These are phyloP conservation scores for Trinectes maculatus DNA, from an alignment of 2,113 vertebrate genomes.

Conservation along the genomic window DNA sequence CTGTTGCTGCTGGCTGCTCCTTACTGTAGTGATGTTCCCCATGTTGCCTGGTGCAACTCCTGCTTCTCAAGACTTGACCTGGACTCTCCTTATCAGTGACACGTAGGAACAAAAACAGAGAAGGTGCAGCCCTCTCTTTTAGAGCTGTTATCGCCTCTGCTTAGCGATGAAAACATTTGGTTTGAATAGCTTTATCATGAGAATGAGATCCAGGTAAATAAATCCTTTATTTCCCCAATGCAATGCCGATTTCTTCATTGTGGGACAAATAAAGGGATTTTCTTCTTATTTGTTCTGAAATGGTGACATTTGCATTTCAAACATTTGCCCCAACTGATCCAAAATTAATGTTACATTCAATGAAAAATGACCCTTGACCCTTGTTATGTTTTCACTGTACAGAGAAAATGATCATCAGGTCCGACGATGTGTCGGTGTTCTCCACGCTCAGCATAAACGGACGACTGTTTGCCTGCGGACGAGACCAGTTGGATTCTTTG, in stretches of 20 bases:
- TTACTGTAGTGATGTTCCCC: conserved; percentile 15
- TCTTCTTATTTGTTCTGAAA: too few species aligned
- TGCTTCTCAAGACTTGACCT: conserved; percentile 24
- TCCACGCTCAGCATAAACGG: conserved; percentile 94
- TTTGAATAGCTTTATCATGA: too few species aligned
- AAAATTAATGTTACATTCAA: too few species aligned
- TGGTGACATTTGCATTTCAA: too few species aligned
- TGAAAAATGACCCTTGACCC: too few species aligned
- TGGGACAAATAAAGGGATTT: too few species aligned
- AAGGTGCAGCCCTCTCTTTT: too few species aligned
- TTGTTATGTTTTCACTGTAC: neutral
- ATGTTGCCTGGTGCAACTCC: conserved; percentile 16
- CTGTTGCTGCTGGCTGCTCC: conserved; percentile 15
- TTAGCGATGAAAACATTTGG: conserved; percentile 4
- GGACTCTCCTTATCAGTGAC: conserved; percentile 15
- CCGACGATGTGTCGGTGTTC: conserved; percentile 95
- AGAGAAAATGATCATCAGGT: conserved; percentile 95
- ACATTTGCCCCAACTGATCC: neutral
- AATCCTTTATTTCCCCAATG: too few species aligned
- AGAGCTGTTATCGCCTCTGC: conserved; percentile 3
- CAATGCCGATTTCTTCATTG: too few species aligned
- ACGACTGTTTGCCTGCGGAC: conserved; percentile 91
- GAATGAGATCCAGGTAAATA: too few species aligned
- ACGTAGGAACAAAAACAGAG: conserved; percentile 18
- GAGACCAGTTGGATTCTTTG: conserved; percentile 95